phyloP scores from a whole-genome alignment of 2,888 invertebrate genomes.

The Microplitis deprimator region DNA sequence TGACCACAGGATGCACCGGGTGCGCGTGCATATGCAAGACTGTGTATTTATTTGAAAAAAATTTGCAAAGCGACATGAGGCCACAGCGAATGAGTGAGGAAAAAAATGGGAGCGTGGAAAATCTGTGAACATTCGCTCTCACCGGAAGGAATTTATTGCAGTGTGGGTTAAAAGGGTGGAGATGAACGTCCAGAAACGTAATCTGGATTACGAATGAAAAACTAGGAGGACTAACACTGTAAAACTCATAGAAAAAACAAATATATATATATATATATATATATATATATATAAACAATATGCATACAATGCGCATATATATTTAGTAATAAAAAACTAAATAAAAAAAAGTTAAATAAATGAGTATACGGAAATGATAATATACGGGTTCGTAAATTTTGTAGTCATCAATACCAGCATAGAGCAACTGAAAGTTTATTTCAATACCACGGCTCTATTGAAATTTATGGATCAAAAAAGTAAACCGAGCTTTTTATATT shows the following conservation, averaged over 20 bases:
- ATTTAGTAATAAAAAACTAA: no score
- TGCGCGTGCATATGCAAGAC: slow-evolving; percentile 33
- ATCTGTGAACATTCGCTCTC: slow-evolving; percentile 41
- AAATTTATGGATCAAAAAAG: no score
- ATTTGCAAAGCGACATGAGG: slow-evolving; percentile 33
- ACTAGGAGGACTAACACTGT: slow-evolving; percentile 18
- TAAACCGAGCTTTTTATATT: no score
- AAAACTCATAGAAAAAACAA: slow-evolving; percentile 27
- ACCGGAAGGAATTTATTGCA: slow-evolving; percentile 45
- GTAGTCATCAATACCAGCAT: no score
- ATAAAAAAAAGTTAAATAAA: no score
- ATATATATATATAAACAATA: not conserved
- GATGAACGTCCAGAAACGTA: slow-evolving; percentile 44
- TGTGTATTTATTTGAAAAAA: slow-evolving; percentile 41
- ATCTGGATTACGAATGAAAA: slow-evolving; percentile 45
- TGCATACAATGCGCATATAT: not conserved
- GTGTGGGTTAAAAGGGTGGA: slow-evolving; percentile 41
- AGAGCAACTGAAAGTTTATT: no score
- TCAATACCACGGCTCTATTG: no score
- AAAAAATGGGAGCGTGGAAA: slow-evolving; percentile 37
- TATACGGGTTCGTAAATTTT: no score
- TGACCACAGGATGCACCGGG: slow-evolving; percentile 38
- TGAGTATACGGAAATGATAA: not conserved
- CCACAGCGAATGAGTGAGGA: slow-evolving; percentile 30
- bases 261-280: not conserved